phyloP scores from a whole-genome alignment of 2,113 vertebrate genomes.

The Strix uralensis region DNA sequence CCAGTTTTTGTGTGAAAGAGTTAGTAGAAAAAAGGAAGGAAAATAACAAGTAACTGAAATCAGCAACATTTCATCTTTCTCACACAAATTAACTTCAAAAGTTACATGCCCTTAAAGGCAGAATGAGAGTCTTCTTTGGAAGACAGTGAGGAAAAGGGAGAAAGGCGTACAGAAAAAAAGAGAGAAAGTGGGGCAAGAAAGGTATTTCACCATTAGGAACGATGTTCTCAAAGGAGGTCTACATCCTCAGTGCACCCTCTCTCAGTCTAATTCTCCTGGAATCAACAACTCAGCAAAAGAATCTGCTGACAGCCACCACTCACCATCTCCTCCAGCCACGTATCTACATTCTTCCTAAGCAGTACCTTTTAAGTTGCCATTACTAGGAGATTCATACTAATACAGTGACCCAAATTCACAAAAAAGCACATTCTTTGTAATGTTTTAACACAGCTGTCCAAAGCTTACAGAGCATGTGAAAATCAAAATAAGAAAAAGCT shows the following conservation, averaged over 20 bases:
- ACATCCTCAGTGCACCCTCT: neutral
- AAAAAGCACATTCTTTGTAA: rapidly evolving
- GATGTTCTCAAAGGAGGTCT: neutral
- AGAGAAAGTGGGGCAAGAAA: neutral
- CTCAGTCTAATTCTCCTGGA: neutral
- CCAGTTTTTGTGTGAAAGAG: neutral
- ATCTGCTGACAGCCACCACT: neutral
- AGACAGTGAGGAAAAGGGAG: rapidly evolving
- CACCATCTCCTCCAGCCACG: neutral
- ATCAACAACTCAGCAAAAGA: neutral
- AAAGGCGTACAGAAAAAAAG: neutral
- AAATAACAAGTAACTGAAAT: neutral
- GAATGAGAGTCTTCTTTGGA: neutral
- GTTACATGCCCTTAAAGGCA: neutral
- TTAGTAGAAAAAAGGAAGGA: neutral
- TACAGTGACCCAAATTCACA: neutral
- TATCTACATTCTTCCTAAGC: neutral
- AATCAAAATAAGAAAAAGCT: neutral
- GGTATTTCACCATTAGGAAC: neutral
- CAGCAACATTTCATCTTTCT: neutral
- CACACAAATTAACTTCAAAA: neutral
- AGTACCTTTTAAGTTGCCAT: neutral
- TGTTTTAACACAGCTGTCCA: neutral
- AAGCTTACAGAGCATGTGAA: neutral
- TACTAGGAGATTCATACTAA: neutral